Evolutionary conservation across 2,888 invertebrate genomes (phyloP).

Genomic region (Autographa pulchrina): DNA sequence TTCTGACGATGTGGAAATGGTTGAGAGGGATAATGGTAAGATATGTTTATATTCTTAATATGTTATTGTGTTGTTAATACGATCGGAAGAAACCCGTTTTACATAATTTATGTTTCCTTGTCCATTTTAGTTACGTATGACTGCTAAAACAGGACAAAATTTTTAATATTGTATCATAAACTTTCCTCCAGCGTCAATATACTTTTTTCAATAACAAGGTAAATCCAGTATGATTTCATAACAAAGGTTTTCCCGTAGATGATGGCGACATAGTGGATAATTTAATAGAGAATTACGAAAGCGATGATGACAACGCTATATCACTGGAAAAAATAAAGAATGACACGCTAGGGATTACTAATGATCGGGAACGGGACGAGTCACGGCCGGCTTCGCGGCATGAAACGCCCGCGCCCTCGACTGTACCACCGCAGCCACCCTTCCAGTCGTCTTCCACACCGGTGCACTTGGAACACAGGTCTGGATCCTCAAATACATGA

Average conservation of each 20-base stretch:
- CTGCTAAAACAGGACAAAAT: neutral
- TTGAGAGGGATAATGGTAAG: conserved; percentile 79
- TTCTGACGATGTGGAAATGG: conserved; percentile 83
- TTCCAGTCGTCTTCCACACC: conserved; percentile 98
- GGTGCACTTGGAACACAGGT: conserved; percentile 94
- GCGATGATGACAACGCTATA: conserved; percentile 93
- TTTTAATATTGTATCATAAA: neutral
- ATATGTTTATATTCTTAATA: neutral
- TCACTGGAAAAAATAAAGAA: conserved; percentile 94
- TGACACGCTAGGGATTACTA: conserved; percentile 72
- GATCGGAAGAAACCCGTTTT: neutral
- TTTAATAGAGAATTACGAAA: conserved; percentile 86
- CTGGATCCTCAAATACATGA: neutral
- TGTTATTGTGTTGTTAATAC: neutral
- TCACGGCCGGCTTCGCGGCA: conserved; percentile 73
- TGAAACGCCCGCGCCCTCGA: conserved; percentile 73
- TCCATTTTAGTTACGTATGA: too few relatives aligned
- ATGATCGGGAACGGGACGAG: conserved; percentile 60
- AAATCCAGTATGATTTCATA: conserved; percentile 4
- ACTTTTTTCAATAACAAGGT: neutral
- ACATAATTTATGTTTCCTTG: too few relatives aligned
- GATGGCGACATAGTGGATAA: conserved; percentile 78
- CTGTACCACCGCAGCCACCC: conserved; percentile 92
- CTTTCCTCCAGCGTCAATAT: neutral
- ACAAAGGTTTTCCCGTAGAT: conserved; percentile 63